phyloP scores from a whole-genome alignment of 2,113 vertebrate species.

The Rhadina sibilatrix region DNA sequence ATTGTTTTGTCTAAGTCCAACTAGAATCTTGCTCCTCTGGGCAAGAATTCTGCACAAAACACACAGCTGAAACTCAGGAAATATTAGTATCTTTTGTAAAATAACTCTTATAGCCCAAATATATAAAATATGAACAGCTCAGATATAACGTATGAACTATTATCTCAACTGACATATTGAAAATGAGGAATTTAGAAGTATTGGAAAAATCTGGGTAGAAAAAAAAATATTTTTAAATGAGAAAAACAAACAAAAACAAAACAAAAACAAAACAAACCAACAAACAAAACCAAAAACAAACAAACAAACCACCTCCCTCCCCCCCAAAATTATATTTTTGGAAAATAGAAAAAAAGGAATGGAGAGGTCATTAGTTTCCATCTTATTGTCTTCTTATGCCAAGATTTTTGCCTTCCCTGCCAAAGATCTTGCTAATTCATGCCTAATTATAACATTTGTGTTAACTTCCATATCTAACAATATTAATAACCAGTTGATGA shows the following conservation, averaged over 20 bases:
- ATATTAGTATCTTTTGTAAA: not conserved
- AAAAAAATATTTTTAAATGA: no score
- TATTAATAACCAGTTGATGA: not conserved
- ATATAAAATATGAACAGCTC: not conserved
- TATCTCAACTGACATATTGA: not conserved
- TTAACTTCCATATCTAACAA: not conserved
- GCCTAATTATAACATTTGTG: not conserved
- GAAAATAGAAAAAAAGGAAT: not conserved
- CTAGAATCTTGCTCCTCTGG: not conserved
- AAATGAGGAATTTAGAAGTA: not conserved
- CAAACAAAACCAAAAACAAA: no score
- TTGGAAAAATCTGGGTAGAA: not conserved
- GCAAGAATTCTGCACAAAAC: not conserved
- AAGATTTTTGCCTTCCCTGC: not conserved
- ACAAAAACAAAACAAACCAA: no score
- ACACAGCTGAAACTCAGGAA: not conserved
- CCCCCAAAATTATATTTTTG: not conserved
- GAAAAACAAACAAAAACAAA: not conserved
- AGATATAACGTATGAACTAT: not conserved
- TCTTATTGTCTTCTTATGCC: not conserved
- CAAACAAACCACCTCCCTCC: fast-evolving
- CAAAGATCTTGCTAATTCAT: not conserved
- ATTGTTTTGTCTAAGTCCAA: not conserved
- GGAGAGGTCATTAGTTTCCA: not conserved
- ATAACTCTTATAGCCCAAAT: not conserved